Evolutionary conservation across 2,888 invertebrate genomes (phyloP).

Genomic region (Cryptocephalus primarius): DNA sequence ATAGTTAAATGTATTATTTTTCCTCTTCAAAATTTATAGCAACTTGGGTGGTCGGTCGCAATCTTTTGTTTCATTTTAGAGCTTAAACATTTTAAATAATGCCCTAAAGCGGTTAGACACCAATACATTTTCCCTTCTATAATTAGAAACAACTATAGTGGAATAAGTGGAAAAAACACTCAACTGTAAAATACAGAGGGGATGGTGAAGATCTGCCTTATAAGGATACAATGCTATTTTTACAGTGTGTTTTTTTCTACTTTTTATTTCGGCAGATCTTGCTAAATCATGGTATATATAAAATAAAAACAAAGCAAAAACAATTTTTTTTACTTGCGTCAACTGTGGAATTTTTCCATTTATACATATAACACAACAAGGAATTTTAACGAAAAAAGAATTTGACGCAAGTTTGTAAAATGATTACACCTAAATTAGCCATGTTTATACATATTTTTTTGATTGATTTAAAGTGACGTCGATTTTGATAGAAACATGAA

Average conservation of each 20-base stretch:
- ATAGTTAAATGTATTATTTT: too few relatives aligned
- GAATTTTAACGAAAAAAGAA: conserved; percentile 10
- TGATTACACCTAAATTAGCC: conserved; percentile 3
- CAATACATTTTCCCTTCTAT: conserved; percentile 7
- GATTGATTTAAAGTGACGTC: conserved; percentile 1
- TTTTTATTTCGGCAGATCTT: conserved; percentile 11
- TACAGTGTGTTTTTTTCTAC: conserved; percentile 12
- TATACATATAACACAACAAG: too few relatives aligned
- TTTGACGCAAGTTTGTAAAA: neutral
- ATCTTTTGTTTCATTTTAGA: neutral
- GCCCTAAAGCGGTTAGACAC: conserved; percentile 9
- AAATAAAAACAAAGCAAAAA: too few relatives aligned
- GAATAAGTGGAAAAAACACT: conserved; percentile 10
- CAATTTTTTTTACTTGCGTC: too few relatives aligned
- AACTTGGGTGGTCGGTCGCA: too few relatives aligned
- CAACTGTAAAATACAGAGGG: conserved; percentile 12
- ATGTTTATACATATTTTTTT: neutral
- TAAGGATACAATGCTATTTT: conserved; percentile 8
- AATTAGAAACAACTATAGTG: conserved; percentile 5
- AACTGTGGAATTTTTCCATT: too few relatives aligned
- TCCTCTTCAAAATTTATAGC: too few relatives aligned
- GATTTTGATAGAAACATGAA: conserved; percentile 8
- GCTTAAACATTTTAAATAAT: conserved; percentile 8
- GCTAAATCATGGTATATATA: conserved; percentile 3
- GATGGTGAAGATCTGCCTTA: conserved; percentile 12